phyloP scores from a whole-genome alignment of 2,113 vertebrate species.

The Danionella cerebrum region DNA sequence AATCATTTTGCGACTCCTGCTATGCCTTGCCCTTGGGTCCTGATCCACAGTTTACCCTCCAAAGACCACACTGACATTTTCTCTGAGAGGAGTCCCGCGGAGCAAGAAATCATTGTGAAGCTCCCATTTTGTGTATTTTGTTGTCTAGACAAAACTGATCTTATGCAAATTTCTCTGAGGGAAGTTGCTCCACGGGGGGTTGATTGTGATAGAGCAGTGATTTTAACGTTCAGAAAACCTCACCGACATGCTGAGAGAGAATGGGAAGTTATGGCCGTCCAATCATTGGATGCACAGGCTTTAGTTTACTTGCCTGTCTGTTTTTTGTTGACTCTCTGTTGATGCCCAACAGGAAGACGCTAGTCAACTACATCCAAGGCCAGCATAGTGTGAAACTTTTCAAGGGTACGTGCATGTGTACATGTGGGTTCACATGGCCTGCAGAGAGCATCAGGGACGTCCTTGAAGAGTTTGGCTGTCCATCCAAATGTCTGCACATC shows the following conservation, averaged over 20 bases:
- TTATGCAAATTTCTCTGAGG: slow-evolving; percentile 28
- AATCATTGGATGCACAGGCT: not conserved
- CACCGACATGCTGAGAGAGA: slow-evolving; percentile 1
- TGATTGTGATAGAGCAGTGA: slow-evolving; percentile 22
- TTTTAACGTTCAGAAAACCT: not conserved
- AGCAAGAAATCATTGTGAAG: slow-evolving; percentile 17
- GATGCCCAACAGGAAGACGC: not conserved
- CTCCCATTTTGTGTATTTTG: slow-evolving; percentile 11
- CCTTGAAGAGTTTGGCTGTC: slow-evolving; percentile 14
- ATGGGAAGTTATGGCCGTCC: slow-evolving; percentile 9
- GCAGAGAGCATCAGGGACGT: not conserved
- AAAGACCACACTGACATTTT: slow-evolving; percentile 20
- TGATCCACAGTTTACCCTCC: slow-evolving; percentile 19
- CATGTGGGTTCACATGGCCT: not conserved
- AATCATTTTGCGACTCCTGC: not conserved
- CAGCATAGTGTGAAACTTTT: not conserved
- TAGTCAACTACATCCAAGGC: not conserved
- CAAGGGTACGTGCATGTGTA: not conserved
- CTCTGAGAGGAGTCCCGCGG: slow-evolving; percentile 10
- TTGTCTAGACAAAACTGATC: slow-evolving; percentile 31
- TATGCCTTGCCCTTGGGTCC: slow-evolving; percentile 18
- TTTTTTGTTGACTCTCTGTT: not conserved
- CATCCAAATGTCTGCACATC: slow-evolving; percentile 11
- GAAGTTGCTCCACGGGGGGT: not conserved
- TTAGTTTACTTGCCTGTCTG: not conserved